Evolutionary conservation across 2,888 invertebrate genomes (phyloP), one percentile per base, ranked within the genome.

Genomic region (Antheraea assamensis): DNA sequence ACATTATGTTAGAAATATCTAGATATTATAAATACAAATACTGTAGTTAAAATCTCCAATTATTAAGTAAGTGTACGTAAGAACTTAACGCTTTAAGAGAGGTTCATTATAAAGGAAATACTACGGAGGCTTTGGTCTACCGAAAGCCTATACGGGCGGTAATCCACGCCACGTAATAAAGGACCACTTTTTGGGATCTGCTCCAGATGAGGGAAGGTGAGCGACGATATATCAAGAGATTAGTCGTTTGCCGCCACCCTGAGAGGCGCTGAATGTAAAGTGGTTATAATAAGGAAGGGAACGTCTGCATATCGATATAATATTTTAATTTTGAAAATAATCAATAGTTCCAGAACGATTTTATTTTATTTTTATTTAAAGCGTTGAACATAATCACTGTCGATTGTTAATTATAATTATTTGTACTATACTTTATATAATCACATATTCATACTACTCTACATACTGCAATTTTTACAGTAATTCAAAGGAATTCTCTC

Each of bases 221-320:
- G 89, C 87, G 90, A 80, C 91, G 89, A 93, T 93, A 92, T 92
- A 93, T 93, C 92, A 93, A 85, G 85, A 91, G 94, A 94, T 94
- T 94, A 93, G 93, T 90, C 91, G 88, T 89, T 91, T 89, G 85
- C 88, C 86, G 88, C 86, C 85, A 80, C 78, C 82, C 84, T 78
- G 85, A 85, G 88, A 81, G 83, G 86, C 88, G 87, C 82, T 91
- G 92, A 92, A 93, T 93, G 88, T 88, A 89, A 92, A 93, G 90
- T 89, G 89, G 86, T 81, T 79, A 79, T 52, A 55, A 5, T 84
- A 88, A 84, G 75, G 86, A 79, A 76, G 86, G 74, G 78, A 21
- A 30, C 24, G 8, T 75, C 71, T 76, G 73, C 76, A 76, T 78
- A 47, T 73, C 74, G 75, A 74, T 71, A 72, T 15, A 61, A 64